Base-by-base conservation (phyloP, 2,888 invertebrate species). In the Rotaria magnacalcarata region DNA sequence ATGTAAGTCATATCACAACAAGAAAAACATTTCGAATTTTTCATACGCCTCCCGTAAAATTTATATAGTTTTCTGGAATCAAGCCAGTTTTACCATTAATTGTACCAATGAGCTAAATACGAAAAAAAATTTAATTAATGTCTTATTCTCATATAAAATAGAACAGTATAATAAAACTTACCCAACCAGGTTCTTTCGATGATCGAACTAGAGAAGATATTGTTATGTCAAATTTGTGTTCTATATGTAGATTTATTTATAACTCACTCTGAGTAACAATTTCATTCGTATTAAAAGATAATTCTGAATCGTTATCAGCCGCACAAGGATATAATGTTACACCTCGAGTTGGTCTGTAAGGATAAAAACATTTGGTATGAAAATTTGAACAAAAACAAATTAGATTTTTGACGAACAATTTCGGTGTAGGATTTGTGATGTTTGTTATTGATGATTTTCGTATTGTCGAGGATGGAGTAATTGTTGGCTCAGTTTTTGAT, bases 261-360 rank as follows among this genome's bases (percentile, higher is more conserved):
- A 85, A 90, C 92, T 92, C 92, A 96, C 97, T 96, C 93, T 97
- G 95, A 88, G 95, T 95, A 89, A 98, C 96, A 89, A 98, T 96
- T 93, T 97, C 96, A 93, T 98, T 97, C 88, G 97, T 96, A 92
- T 97, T 96, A 93, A 98, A 98, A 52, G 96, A 96, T 89, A 98
- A 93, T 93, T 98, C 98, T 88, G 96, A 95, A 90, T 96, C 96
- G 92, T 96, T 96, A 92, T 97, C 97, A 86, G 96, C 97, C 88
- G 96, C 93, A 91, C 98, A 98, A 85, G 96, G 95, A 92, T 97
- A 98, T 88, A 98, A 92, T 85, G 98, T 97, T 90, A 96, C 93
- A 88, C 97, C 97, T 90, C 95, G 93, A 91, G 95, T 85, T n/a
- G 84, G 85, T 74, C 54, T 50, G 43, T 27, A 87, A 16, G 24